Evolutionary conservation across 1,140 invertebrate species (phyloP), one percentile per base, ranked within the genome.

Genomic region (Bombus consobrinus): DNA sequence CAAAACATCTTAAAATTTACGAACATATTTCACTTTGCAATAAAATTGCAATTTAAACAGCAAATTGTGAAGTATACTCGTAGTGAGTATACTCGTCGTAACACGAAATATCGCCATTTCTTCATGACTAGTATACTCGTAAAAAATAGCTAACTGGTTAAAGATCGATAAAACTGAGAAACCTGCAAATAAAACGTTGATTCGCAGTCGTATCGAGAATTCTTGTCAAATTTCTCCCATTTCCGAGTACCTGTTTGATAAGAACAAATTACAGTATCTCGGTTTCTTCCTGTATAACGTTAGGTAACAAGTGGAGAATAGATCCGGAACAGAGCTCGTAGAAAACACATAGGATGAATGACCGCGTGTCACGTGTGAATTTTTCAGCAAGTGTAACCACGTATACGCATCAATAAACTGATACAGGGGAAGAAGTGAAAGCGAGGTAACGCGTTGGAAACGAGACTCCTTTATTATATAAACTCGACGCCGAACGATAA

Each of bases 391-490:
- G 8, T n/a, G 64, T 47, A n/a, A 68, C 41, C 34, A 69, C 59
- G n/a, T 81, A n/a, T 62, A 71, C 59, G 39, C 80, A 28, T 74
- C 37, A 15, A 81, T 81, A 73, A 81, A 74, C 41, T 47, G 80
- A 81, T 62, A 74, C 80, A 32, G 68, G n/a, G 39, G 41, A 74
- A 83, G 72, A 83, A 83, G 81, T 76, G 81, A 83, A 83, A 83
- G 81, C 81, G 72, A 64, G 59, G 81, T 34, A 75, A 75, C 81
- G 57, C 47, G 57, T 72, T 22, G 47, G 43, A 47, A 76, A 47
- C 82, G 75, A 59, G 82, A 13, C 74, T 41, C 73, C 73, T 77
- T 84, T 78, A 84, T 84, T 83, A 83, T 83, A 76, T 83, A 83
- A 83, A 76, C 8, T 15, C 28, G 34, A 3, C 59, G 32, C n/a